Conservation (phyloP, 2,888 invertebrate genomes). For the Cryptocephalus moraei region DNA sequence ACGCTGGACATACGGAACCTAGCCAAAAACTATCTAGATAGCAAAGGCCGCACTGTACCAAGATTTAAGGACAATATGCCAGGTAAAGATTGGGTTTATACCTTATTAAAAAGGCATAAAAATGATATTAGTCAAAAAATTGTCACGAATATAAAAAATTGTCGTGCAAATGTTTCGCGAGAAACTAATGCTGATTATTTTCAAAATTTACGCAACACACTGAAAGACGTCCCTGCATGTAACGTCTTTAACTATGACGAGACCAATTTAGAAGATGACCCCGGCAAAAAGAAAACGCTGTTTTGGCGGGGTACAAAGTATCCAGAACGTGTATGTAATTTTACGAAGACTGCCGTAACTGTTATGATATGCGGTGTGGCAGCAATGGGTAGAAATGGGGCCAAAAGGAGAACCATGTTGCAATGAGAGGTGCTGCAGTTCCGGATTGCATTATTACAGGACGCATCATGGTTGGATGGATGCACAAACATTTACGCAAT, state of each 20-base stretch:
- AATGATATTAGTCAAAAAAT: background rate
- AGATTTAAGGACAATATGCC: too few relatives aligned
- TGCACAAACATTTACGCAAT: constrained; percentile 16
- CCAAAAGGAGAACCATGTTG: constrained; percentile 21
- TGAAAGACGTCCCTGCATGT: too few relatives aligned
- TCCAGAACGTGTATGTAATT: constrained; percentile 9
- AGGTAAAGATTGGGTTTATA: too few relatives aligned
- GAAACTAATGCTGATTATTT: too few relatives aligned
- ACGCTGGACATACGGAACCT: background rate
- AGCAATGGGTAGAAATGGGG: constrained; percentile 19
- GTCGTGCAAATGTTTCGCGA: background rate
- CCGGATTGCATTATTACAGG: constrained; percentile 11
- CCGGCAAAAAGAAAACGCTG: constrained; percentile 15
- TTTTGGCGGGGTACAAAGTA: constrained; percentile 16
- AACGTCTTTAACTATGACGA: constrained; percentile 13
- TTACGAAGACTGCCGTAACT: constrained; percentile 4
- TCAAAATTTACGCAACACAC: too few relatives aligned
- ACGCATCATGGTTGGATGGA: constrained; percentile 13
- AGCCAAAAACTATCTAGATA: too few relatives aligned
- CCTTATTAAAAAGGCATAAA: too few relatives aligned
- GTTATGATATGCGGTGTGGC: constrained; percentile 16
- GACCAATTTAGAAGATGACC: constrained; percentile 26
- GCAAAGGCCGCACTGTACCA: too few relatives aligned
- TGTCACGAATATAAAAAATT: background rate
- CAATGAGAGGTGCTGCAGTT: constrained; percentile 16